Conservation (phyloP, 2,113 vertebrate species). For the Clarias macrocephalus region DNA sequence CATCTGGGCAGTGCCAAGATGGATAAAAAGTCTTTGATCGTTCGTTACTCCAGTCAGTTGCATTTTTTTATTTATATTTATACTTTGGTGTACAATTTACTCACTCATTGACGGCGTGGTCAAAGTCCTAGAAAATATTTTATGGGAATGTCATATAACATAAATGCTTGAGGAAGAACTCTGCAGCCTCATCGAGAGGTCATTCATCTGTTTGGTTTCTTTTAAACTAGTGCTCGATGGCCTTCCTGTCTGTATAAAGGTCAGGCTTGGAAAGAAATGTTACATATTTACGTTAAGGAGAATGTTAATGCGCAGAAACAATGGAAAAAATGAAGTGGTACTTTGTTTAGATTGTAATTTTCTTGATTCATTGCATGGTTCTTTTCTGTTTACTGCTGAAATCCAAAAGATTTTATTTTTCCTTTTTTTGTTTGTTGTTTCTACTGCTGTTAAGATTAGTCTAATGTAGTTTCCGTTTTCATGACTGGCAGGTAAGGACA, state of each 20-base stretch:
- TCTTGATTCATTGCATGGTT: constrained; percentile 15
- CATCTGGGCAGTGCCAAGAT: constrained; percentile 11
- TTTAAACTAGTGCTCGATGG: constrained; percentile 13
- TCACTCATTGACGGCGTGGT: background rate
- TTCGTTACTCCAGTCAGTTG: background rate
- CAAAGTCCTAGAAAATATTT: background rate
- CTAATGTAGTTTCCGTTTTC: constrained; percentile 27
- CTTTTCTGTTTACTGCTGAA: constrained; percentile 33
- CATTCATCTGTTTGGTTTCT: constrained; percentile 20
- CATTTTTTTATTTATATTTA: background rate
- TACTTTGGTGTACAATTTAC: constrained; percentile 20
- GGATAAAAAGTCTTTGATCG: background rate
- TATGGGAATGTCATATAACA: background rate
- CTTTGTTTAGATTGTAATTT: constrained; percentile 19
- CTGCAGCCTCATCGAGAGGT: constrained; percentile 45
- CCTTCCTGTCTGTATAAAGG: constrained; percentile 13
- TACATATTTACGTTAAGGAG: background rate
- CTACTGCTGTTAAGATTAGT: constrained; percentile 16
- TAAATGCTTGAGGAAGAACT: constrained; percentile 4
- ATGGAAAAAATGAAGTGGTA: constrained; percentile 16
- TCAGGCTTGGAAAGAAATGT: constrained; percentile 25
- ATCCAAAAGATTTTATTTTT: constrained; percentile 10
- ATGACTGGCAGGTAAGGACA: constrained; percentile 32
- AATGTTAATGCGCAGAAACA: constrained; percentile 6
- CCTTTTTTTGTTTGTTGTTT: constrained; percentile 10